Evolutionary conservation across 2,113 vertebrate genomes (phyloP).

Genomic region (Promerops cafer): DNA sequence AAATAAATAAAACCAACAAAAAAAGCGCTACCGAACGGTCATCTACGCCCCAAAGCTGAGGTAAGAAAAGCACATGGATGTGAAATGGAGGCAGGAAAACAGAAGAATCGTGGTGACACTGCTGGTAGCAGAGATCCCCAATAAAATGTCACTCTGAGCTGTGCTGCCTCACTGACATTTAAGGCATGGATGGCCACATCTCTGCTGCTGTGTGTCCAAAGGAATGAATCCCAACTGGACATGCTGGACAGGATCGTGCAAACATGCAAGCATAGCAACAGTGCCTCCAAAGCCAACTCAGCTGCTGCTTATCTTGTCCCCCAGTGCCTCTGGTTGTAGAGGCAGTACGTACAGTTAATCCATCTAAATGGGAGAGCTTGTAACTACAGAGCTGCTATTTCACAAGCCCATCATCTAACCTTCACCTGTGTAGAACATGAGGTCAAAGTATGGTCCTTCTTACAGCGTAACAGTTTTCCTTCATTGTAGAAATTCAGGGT

Average conservation of each 20-base stretch:
- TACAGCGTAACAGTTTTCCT: neutral
- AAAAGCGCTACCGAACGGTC: neutral
- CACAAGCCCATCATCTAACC: neutral
- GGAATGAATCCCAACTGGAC: neutral
- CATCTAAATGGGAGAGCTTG: neutral
- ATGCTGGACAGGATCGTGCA: neutral
- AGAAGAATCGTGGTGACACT: neutral
- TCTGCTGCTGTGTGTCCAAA: neutral
- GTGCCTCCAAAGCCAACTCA: neutral
- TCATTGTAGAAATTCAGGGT: neutral
- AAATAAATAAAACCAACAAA: neutral
- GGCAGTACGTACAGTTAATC: neutral
- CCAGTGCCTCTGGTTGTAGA: neutral
- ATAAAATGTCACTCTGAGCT: neutral
- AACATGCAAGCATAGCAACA: neutral
- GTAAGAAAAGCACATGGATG: neutral
- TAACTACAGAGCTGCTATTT: neutral
- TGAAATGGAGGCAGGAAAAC: neutral
- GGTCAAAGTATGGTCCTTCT: neutral
- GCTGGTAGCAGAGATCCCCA: neutral
- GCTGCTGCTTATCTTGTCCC: slow-evolving; percentile 25
- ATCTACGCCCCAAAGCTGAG: neutral
- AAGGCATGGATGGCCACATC: neutral
- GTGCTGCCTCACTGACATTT: neutral
- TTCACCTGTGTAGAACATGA: neutral